phyloP scores from a whole-genome alignment of 1,140 invertebrate species.

The Drosophila lacteicornis region DNA sequence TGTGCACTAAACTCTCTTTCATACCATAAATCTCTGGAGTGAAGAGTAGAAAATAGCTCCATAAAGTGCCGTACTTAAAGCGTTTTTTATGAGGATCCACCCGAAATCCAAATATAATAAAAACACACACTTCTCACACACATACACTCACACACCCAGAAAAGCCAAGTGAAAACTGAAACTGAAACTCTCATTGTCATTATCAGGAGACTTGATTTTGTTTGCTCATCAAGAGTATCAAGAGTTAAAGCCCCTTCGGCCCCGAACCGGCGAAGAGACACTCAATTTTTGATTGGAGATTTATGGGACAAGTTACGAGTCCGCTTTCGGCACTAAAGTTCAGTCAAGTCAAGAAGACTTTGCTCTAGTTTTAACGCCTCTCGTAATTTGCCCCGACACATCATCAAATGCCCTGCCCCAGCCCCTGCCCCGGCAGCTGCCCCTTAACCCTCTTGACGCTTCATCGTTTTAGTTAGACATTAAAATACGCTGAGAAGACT shows the following conservation, averaged over 20 bases:
- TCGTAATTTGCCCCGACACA: constrained; percentile 68
- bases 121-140: not conserved
- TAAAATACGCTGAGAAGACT: constrained; percentile 49
- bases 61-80: constrained; percentile 63
- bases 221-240: constrained; percentile 53
- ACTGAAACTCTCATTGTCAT: constrained; percentile 50
- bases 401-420: constrained; percentile 54
- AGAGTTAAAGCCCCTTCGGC: constrained; percentile 8
- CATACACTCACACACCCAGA: not conserved
- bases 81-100: constrained; percentile 35
- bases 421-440: not conserved
- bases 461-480: constrained; percentile 54
- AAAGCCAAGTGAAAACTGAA: constrained; percentile 23
- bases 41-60: constrained; percentile 14
- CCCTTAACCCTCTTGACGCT: constrained; percentile 5
- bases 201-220: constrained; percentile 52
- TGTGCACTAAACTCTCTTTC: constrained; percentile 24
- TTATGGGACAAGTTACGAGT: constrained; percentile 59
- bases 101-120: constrained; percentile 25
- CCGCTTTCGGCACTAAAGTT: constrained; percentile 62
- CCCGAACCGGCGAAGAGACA: constrained; percentile 27
- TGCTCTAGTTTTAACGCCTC: constrained; percentile 80
- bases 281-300: constrained; percentile 77
- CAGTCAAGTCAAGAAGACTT: constrained; percentile 42
- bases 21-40: constrained; percentile 54